A percentile compares a stretch with the other conserved stretches of the same genome.
phyloP scores from a whole-genome alignment of 2,797 vertebrate genomes.

The Phalanger gymnotis region DNA sequence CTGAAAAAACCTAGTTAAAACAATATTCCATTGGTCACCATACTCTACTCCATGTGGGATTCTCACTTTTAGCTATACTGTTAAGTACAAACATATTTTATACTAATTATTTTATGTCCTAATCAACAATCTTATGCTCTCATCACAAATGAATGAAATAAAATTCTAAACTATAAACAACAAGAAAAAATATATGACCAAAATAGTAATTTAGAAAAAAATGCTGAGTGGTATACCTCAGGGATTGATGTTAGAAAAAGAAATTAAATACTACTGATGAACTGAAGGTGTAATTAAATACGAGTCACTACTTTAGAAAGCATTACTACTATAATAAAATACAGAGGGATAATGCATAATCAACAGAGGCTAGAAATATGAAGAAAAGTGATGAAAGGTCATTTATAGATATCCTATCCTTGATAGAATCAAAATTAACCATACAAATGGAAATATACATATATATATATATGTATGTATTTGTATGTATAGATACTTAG shows the following conservation, averaged over 20 bases:
- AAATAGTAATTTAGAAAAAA: neutral
- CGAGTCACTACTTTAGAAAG: conserved; percentile 26
- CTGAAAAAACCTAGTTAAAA: neutral
- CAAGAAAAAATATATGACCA: neutral
- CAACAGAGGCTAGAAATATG: neutral
- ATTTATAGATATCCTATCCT: neutral
- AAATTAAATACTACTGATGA: conserved; percentile 30
- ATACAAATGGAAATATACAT: neutral
- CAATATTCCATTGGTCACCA: neutral
- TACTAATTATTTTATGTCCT: neutral
- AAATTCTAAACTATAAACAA: neutral
- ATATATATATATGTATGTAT: too few relatives aligned
- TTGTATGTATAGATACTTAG: too few relatives aligned
- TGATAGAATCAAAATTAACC: neutral
- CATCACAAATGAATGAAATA: neutral
- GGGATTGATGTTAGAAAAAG: neutral
- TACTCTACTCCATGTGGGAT: neutral
- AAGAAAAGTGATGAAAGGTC: neutral
- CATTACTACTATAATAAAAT: neutral
- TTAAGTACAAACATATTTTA: neutral
- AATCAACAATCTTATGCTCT: neutral
- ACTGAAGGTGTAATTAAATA: conserved; percentile 47
- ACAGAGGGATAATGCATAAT: neutral
- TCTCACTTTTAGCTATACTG: neutral
- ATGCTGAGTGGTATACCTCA: neutral